Evolutionary conservation across 2,113 vertebrate species (phyloP).

Genomic region (Pionites leucogaster): DNA sequence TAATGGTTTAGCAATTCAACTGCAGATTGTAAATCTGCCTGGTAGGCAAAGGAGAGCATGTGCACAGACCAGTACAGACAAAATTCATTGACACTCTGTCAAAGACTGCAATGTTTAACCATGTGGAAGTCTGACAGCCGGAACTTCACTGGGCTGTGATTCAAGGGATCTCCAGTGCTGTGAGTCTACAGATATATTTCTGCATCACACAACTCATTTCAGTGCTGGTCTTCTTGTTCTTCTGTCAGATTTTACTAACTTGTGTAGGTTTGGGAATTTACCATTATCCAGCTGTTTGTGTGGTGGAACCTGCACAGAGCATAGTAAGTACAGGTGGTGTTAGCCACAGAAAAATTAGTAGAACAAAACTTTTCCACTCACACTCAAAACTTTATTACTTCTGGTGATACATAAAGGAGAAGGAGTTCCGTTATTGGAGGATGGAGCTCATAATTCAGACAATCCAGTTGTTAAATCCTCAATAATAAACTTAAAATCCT

Average conservation of each 20-base stretch:
- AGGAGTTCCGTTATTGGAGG: not conserved
- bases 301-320: not conserved
- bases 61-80: not conserved
- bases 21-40: not conserved
- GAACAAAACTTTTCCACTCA: not conserved
- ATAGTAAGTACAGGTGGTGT: not conserved
- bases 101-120: not conserved
- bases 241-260: not conserved
- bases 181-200: not conserved
- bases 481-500: not conserved
- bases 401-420: not conserved
- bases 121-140: not conserved
- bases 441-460: not conserved
- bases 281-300: not conserved
- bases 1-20: not conserved
- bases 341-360: not conserved
- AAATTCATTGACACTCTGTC: not conserved
- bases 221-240: not conserved
- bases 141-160: not conserved
- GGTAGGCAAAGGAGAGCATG: not conserved
- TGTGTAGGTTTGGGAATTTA: not conserved
- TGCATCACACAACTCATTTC: not conserved
- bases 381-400: not conserved
- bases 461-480: constrained; percentile 19
- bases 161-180: not conserved